Base-by-base conservation (phyloP, 1,140 invertebrate species). In the Chymomyza costata region DNA sequence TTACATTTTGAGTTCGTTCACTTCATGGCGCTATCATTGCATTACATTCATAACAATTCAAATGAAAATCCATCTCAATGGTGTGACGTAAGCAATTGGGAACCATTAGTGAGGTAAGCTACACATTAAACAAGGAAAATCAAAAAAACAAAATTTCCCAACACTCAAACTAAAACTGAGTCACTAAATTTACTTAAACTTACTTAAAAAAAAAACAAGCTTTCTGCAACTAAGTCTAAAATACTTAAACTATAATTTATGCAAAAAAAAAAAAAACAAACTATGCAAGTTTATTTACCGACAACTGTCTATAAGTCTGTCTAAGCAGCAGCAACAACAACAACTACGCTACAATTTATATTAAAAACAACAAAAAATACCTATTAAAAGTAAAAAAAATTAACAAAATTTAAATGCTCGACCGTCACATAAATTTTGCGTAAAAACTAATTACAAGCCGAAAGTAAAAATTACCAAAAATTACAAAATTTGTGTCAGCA, bases 91-190 rank as follows among this genome's bases (percentile, higher is more conserved):
- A 85, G 83, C 83, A 85, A 85, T 85, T 85, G 73, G 83, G 83
- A 85, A 85, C 83, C 83, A 85, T 85, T 85, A 85, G 83, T 83
- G 55, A 85, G 83, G 83, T 85, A 83, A 85, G 83, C 83, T 85
- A 85, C 83, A 85, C 83, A 85, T 80, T 85, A 84, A 83, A 82
- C 82, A 84, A 83, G 45, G 52, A 71, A 64, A 28, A 40, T 10
- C 6, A 15, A 11, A 32, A 48, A 41, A 48, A n/a, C 46, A 37
- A 65, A 56, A n/a, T n/a, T n/a, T n/a, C n/a, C 32, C 14, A 50
- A 53, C 31, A 40, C 48, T 40, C 11, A 32, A 35, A n/a, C n/a
- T n/a, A n/a, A n/a, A n/a, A n/a, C n/a, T n/a, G n/a, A n/a, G n/a
- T n/a, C n/a, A n/a, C n/a, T n/a, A n/a, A n/a, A n/a, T n/a, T n/a